Evolutionary conservation across 2,113 vertebrate species (phyloP), one percentile per base, ranked within the genome.

Genomic region (Australoheros scitulus): DNA sequence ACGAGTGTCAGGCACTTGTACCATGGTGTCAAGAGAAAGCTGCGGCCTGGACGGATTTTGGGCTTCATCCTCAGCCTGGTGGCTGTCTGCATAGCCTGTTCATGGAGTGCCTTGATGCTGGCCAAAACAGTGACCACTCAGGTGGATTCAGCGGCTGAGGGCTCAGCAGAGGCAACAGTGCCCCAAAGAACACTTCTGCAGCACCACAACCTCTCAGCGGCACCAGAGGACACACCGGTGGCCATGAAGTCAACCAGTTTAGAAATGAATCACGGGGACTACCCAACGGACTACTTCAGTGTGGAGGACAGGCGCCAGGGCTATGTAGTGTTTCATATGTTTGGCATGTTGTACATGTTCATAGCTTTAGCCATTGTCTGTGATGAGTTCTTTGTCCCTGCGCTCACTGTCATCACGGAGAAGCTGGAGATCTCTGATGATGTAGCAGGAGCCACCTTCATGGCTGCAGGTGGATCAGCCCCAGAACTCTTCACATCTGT

Each of bases 321-420:
- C 56, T 97, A 95, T 36, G 97, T 99, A 70, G 26, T 85, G 34
- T 86, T 99, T 58, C 98, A 99, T 65, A 95, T 99, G 92, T 94
- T 97, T 79, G 98, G 98, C 76, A 99, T 99, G 98, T 91, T 99
- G 86, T 99, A 99, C 92, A 99, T 99, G 98, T 99, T 99, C 94
- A 97, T 99, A 94, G 96, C 98, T 92, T 96, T 99, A 95, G 98
- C 98, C 82, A 96, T 99, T 10, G 98, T 99, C 86, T 99, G 98
- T 1, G 98, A 99, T 90, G 98, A 99, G 85, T 99, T 99, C 93
- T 99, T 99, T 81, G 98, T 99, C 86, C 98, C 98, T 7, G 98
- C 98, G 0, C 94, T 99, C 92, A 99, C 98, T 15, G 97, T 99
- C 93, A 99, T 99, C 95, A 99, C 96, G 4, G 98, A 99, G 93